phyloP scores from a whole-genome alignment of 2,113 vertebrate species.

The Hippoglossus stenolepis region DNA sequence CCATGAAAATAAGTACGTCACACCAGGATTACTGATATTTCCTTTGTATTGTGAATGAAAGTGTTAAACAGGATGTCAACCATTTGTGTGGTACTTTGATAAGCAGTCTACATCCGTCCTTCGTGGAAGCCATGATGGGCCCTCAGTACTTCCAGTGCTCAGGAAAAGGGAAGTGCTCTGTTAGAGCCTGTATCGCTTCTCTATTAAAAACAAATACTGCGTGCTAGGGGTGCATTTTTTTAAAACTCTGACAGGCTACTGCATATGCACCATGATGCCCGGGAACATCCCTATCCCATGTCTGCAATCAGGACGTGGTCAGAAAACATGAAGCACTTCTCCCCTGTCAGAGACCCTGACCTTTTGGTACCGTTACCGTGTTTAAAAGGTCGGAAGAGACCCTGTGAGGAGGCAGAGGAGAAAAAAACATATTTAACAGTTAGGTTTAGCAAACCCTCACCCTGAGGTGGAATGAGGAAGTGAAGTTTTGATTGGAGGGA shows the following conservation, averaged over 20 bases:
- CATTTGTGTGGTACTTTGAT: background rate
- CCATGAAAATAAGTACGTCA: too few relatives aligned
- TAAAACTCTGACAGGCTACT: background rate
- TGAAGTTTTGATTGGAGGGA: background rate
- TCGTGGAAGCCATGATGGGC: background rate
- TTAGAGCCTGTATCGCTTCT: conserved; percentile 66
- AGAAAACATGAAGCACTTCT: background rate
- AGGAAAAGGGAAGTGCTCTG: conserved; percentile 71
- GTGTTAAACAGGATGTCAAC: conserved; percentile 21
- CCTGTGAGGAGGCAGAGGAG: background rate
- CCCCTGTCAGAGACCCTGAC: background rate
- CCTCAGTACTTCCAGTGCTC: conserved; percentile 43
- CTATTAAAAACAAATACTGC: conserved; percentile 58
- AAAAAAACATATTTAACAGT: background rate
- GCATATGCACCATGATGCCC: too few relatives aligned
- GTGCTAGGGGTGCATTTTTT: background rate
- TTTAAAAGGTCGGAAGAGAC: background rate
- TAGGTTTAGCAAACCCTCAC: background rate
- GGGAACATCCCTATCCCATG: background rate
- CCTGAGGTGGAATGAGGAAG: conserved; percentile 42
- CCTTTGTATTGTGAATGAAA: background rate
- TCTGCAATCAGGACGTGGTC: conserved; percentile 2
- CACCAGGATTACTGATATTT: background rate
- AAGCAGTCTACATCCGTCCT: conserved; percentile 3
- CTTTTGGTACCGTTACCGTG: background rate